Percentiles rank a stretch among this genome's conserved stretches.
These are phyloP conservation scores for Anas bernieri DNA, from an alignment of 2,797 vertebrate genomes.

Conservation along the genomic window DNA sequence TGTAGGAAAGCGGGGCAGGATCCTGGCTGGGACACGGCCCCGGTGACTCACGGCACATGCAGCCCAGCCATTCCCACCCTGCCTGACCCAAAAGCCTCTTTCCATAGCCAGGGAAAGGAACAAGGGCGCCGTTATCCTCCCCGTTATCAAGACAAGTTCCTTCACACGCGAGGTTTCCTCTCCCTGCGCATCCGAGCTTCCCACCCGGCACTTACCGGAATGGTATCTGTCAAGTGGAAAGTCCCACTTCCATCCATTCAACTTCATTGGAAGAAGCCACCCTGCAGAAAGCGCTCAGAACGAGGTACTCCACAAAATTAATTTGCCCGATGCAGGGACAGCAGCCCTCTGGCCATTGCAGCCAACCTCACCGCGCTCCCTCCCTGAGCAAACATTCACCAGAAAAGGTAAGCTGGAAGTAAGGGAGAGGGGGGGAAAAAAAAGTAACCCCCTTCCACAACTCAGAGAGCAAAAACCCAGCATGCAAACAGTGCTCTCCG, in stretches of 20 bases:
- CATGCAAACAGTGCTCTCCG: background rate
- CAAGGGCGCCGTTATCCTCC: background rate
- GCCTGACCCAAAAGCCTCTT: background rate
- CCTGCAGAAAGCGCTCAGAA: constrained; percentile 22
- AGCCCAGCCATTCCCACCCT: background rate
- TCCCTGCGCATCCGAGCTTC: background rate
- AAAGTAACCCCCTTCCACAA: background rate
- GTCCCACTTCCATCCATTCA: constrained; percentile 42
- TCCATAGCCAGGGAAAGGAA: background rate
- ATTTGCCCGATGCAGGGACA: accelerated
- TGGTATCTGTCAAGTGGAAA: background rate
- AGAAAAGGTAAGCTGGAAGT: background rate
- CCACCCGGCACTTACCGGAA: background rate
- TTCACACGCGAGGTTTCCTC: constrained; percentile 6
- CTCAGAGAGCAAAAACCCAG: background rate
- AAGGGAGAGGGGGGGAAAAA: background rate
- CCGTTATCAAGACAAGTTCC: background rate
- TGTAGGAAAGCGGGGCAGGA: accelerated
- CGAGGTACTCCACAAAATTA: background rate
- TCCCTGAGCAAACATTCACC: background rate
- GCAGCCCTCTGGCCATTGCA: background rate
- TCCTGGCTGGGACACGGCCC: background rate
- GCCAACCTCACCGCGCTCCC: background rate
- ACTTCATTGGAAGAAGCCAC: constrained; percentile 3
- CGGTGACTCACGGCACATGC: background rate